Percentiles rank a stretch among this genome's conserved stretches.
These are phyloP conservation scores for Callipepla californica DNA, from an alignment of 2,113 vertebrate genomes.

Conservation along the genomic window DNA sequence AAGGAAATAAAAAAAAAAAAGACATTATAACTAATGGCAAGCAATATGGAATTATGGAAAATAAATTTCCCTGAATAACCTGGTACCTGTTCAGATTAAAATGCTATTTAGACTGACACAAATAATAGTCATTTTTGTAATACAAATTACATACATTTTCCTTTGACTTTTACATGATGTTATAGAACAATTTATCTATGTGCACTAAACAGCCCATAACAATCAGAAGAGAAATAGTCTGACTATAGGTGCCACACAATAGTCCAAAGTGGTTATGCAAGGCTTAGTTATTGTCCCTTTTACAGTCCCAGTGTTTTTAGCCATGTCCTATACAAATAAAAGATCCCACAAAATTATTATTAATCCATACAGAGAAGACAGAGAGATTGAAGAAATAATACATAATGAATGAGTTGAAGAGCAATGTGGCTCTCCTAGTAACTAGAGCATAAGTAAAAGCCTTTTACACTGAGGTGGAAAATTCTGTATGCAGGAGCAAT, in stretches of 20 bases:
- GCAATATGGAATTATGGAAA: neutral
- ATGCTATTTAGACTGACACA: neutral
- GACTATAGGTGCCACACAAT: neutral
- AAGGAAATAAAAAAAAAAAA: neutral
- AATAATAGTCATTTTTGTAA: neutral
- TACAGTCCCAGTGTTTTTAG: neutral
- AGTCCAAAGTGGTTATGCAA: neutral
- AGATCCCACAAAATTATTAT: neutral
- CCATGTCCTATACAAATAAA: neutral
- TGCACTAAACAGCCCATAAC: neutral
- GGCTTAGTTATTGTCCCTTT: neutral
- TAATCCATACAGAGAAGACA: neutral
- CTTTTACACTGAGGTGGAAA: neutral
- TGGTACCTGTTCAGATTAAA: neutral
- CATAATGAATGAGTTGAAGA: neutral
- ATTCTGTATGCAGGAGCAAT: neutral
- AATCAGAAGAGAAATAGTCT: neutral
- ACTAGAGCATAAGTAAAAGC: slow-evolving; percentile 1
- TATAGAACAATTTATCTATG: neutral
- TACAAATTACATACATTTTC: neutral
- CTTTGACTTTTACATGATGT: neutral
- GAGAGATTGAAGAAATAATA: neutral
- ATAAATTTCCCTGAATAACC: neutral
- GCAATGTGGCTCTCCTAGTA: neutral
- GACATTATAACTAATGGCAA: neutral